Conservation (phyloP, 2,888 invertebrate species). For the Hofmannophila pseudospretella region DNA sequence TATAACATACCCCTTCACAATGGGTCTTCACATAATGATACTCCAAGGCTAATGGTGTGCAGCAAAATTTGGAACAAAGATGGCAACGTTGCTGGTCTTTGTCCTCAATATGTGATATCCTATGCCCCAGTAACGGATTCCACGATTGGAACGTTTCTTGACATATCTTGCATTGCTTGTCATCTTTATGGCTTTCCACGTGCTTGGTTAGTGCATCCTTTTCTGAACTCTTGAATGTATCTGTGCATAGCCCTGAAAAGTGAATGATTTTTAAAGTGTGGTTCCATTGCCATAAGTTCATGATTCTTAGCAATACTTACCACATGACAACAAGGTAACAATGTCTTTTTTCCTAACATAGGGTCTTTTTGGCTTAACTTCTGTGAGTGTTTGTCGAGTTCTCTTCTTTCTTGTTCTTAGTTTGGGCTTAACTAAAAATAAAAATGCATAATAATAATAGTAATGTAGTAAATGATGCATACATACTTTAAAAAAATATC, state of each 20-base stretch:
- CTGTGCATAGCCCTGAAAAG: constrained; percentile 5
- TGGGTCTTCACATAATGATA: constrained; percentile 43
- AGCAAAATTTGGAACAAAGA: constrained; percentile 32
- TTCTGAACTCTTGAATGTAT: constrained; percentile 10
- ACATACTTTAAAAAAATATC: too few species aligned
- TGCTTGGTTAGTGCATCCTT: constrained; percentile 27
- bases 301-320: too few species aligned
- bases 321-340: too few species aligned
- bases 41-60: constrained; percentile 28
- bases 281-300: too few species aligned
- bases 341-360: too few species aligned
- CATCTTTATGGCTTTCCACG: constrained; percentile 35
- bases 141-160: constrained; percentile 24
- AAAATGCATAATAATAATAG: too few species aligned
- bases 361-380: too few species aligned
- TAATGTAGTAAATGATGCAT: too few species aligned
- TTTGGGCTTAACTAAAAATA: too few species aligned
- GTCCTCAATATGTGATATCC: constrained; percentile 39
- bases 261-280: too few species aligned
- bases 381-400: too few species aligned
- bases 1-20: constrained; percentile 32
- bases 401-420: too few species aligned
- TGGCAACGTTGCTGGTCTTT: constrained; percentile 33
- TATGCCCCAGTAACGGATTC: constrained; percentile 42
- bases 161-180: constrained; percentile 35